Percentiles rank a stretch among this genome's conserved stretches.
Evolutionary conservation across 2,113 vertebrate species (phyloP).

Genomic region (Microtus ochrogaster): DNA sequence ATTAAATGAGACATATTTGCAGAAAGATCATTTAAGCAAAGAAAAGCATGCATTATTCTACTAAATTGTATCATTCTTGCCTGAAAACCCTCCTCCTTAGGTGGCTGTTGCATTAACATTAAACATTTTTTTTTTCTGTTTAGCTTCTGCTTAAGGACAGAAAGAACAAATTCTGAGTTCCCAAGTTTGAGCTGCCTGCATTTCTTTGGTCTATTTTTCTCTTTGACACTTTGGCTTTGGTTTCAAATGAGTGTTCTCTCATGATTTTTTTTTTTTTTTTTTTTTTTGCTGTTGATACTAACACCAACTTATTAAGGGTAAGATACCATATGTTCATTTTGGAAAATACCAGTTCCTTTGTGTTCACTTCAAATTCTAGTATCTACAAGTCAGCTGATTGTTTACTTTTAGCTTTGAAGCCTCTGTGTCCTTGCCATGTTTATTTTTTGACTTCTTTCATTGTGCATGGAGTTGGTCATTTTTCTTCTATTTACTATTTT

Average conservation of each 20-base stretch:
- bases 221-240: conserved; percentile 12
- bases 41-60: background rate
- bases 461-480: conserved; percentile 28
- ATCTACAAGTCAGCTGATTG: conserved; percentile 45
- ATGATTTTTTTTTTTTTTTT: conserved; percentile 39
- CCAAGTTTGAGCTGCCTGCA: background rate
- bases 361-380: conserved; percentile 59
- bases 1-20: background rate
- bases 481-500: conserved; percentile 1
- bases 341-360: conserved; percentile 55
- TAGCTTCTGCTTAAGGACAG: background rate
- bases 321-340: conserved; percentile 68
- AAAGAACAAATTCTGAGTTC: background rate
- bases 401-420: conserved; percentile 47
- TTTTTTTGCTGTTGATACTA: conserved; percentile 55
- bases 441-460: background rate
- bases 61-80: background rate
- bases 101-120: background rate
- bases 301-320: conserved; percentile 73
- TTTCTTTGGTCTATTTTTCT: conserved; percentile 13
- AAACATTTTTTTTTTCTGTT: background rate
- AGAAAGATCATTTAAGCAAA: conserved; percentile 24
- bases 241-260: conserved; percentile 39
- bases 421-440: conserved; percentile 43
- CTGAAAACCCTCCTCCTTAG: background rate